Evolutionary conservation across 1,140 invertebrate genomes (phyloP).

Genomic region (Ips typographus): DNA sequence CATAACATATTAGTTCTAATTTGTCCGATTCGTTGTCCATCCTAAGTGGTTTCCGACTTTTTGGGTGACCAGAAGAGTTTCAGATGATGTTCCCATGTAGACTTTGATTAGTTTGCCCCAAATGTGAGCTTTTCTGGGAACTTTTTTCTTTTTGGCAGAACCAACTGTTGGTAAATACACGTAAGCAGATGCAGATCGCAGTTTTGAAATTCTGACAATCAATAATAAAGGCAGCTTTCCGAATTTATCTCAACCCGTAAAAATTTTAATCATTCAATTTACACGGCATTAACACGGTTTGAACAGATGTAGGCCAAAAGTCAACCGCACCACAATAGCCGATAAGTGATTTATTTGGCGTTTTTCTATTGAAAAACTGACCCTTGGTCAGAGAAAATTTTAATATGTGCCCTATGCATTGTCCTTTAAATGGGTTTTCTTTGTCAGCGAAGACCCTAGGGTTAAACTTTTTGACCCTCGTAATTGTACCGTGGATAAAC

Average conservation of each 20-base stretch:
- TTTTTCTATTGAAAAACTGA: constrained; percentile 49
- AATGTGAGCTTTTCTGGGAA: not conserved
- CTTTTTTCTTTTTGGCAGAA: not conserved
- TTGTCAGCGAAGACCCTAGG: constrained; percentile 44
- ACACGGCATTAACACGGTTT: constrained; percentile 41
- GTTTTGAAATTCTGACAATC: not conserved
- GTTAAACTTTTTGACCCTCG: constrained; percentile 51
- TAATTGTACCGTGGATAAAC: constrained; percentile 51
- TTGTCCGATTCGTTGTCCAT: not conserved
- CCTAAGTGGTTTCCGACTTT: constrained; percentile 1
- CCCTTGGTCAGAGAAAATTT: constrained; percentile 50
- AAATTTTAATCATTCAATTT: constrained; percentile 33
- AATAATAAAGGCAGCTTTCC: no score
- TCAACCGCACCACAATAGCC: constrained; percentile 50
- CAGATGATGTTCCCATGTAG: not conserved
- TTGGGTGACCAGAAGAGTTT: not conserved
- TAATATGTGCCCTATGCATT: constrained; percentile 44
- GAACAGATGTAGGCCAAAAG: constrained; percentile 54
- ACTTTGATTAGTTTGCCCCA: no score
- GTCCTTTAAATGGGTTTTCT: constrained; percentile 40
- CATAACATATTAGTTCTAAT: not conserved
- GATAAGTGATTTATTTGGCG: constrained; percentile 52
- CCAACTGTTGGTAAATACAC: not conserved
- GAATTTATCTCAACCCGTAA: constrained; percentile 1
- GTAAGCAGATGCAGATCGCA: not conserved